These are phyloP conservation scores for Geopemphigus sp. DNA, from an alignment of 1,140 invertebrate genomes.

Conservation along the genomic window DNA sequence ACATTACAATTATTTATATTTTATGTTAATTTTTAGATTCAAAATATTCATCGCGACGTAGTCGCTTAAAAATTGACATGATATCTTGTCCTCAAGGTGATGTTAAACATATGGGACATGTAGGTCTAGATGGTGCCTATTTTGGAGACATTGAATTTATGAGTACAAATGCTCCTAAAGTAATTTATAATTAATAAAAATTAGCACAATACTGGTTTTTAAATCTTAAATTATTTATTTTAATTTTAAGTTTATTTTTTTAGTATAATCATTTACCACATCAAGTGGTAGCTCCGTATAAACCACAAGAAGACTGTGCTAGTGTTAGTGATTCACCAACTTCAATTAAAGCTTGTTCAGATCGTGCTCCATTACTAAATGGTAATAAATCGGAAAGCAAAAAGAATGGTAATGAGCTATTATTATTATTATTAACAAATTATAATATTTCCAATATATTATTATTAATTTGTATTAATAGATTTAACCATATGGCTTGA, in stretches of 20 bases:
- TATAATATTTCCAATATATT: not conserved
- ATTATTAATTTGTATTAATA: conserved; percentile 16
- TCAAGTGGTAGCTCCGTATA: conserved; percentile 83
- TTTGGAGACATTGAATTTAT: conserved; percentile 93
- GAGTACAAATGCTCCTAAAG: conserved; percentile 57
- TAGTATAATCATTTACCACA: conserved; percentile 76
- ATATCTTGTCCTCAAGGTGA: conserved; percentile 96
- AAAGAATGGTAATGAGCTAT: conserved; percentile 50
- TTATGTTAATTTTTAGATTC: conserved; percentile 16
- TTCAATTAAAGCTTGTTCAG: conserved; percentile 55
- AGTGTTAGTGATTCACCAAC: conserved; percentile 59
- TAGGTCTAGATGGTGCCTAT: conserved; percentile 92
- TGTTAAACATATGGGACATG: conserved; percentile 94
- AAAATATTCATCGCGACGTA: conserved; percentile 63
- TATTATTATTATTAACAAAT: not conserved
- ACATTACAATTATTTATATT: not conserved
- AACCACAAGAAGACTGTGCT: conserved; percentile 72
- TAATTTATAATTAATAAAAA: conserved; percentile 53
- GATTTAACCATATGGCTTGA: conserved; percentile 33
- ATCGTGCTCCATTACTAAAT: conserved; percentile 59
- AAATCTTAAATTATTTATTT: too few species aligned
- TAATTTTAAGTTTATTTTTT: conserved; percentile 49
- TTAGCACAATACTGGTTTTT: not conserved
- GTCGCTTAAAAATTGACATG: conserved; percentile 83
- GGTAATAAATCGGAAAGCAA: conserved; percentile 37